Evolutionary conservation across 2,888 invertebrate species (phyloP).

Genomic region (Microctonus brassicae): DNA sequence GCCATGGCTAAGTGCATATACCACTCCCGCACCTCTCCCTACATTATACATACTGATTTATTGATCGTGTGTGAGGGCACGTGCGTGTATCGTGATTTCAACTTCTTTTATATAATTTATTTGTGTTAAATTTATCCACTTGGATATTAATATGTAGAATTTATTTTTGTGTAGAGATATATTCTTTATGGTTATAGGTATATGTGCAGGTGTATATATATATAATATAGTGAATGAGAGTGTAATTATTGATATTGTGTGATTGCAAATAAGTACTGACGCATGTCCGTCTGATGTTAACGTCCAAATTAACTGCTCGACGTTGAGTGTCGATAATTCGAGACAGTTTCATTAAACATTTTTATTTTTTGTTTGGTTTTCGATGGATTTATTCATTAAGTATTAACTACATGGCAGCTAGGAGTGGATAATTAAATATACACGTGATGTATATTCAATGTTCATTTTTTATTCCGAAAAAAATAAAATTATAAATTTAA

Average conservation of each 20-base stretch:
- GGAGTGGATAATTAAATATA: too few relatives aligned
- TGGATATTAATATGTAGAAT: too few relatives aligned
- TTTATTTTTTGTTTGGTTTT: too few relatives aligned
- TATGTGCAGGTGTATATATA: conserved; percentile 14
- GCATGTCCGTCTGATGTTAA: conserved; percentile 47
- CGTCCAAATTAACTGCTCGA: conserved; percentile 45
- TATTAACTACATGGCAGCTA: too few relatives aligned
- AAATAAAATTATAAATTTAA: too few relatives aligned
- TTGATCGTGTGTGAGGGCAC: conserved; percentile 54
- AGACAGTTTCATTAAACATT: conserved; percentile 1
- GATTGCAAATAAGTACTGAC: neutral
- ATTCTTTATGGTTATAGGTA: neutral
- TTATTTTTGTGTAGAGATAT: too few relatives aligned
- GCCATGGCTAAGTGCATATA: conserved; percentile 61
- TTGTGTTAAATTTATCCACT: too few relatives aligned
- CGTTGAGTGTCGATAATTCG: conserved; percentile 35
- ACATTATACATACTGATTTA: conserved; percentile 54
- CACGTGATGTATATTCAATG: too few relatives aligned
- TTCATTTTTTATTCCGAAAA: too few relatives aligned
- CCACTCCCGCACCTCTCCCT: conserved; percentile 45
- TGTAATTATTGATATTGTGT: conserved; percentile 46
- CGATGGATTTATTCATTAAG: too few relatives aligned
- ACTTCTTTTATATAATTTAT: conserved; percentile 39
- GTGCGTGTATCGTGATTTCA: conserved; percentile 59
- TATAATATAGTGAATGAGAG: conserved; percentile 37